Evolutionary conservation across 2,888 invertebrate species (phyloP), one percentile per base, ranked within the genome.

Genomic region (Galerucella pusilla): DNA sequence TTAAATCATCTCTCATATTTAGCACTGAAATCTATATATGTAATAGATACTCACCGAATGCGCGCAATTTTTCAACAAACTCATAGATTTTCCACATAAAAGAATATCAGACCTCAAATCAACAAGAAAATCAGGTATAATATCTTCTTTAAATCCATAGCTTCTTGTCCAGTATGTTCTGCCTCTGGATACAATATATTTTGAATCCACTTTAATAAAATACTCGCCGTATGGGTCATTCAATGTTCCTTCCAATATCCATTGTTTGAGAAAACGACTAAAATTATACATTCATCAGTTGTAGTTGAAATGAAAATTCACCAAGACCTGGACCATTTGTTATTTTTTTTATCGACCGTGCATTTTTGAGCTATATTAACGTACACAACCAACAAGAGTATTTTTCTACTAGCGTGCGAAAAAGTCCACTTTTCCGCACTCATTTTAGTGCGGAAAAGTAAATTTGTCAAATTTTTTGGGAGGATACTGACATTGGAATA

Each of bases 211-310:
- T 67, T 91, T 91, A 70, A 97, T 93, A 87, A 97, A 97, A 82
- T 97, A 95, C 88, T 97, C 97, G 80, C 93, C 92, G 83, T 92
- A 93, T 14, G 91, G 90, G 86, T 97, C 97, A 77, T 94, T 93
- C 16, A 97, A 88, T 69, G 92, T 90, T 0, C 97, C 97, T 85
- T 96, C 93, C 83, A 96, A 94, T 76, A 97, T 92, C 93, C 97
- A 97, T 75, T 93, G 91, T 83, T 94, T 92, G 52, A 97, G 89
- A 84, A 94, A 92, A 75, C 92, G 92, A 83, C 77, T 88, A 83
- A 77, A 83, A 81, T 12, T 20, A 61, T 46, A 2, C 1, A 60
- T 10, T 59, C 14, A 49, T 46, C 14, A 25, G 3, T 25, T 49
- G 12, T 12, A 20, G n/a, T 68, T 16, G 16, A 3, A 20, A 67